These are phyloP conservation scores for Paramormyrops hopkinsi DNA, from an alignment of 2,797 vertebrate genomes.

Conservation along the genomic window DNA sequence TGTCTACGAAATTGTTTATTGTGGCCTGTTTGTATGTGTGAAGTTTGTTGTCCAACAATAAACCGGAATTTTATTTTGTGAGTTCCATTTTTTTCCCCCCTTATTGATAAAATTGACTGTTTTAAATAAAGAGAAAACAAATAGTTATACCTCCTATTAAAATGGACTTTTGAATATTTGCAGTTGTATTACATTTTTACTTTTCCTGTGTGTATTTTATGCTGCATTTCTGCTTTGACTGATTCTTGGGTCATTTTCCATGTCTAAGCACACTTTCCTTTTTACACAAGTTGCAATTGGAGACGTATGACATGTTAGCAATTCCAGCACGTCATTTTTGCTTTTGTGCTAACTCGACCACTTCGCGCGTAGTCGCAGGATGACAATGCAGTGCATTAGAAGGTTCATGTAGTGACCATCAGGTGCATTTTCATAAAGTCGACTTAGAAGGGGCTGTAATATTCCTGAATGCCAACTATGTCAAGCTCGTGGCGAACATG, in stretches of 20 bases:
- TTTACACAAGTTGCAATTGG: not conserved
- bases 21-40: constrained; percentile 74
- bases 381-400: not conserved
- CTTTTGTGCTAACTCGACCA: not conserved
- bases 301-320: too few species aligned
- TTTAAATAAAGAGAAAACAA: constrained; percentile 6
- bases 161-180: constrained; percentile 11
- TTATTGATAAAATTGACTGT: constrained; percentile 15
- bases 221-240: not conserved
- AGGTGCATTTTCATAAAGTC: not conserved
- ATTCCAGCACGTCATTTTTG: not conserved
- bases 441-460: not conserved
- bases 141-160: constrained; percentile 11
- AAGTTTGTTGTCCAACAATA: constrained; percentile 73
- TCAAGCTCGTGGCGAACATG: not conserved
- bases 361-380: not conserved
- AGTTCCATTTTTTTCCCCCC: constrained; percentile 38
- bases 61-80: constrained; percentile 80
- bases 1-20: constrained; percentile 77
- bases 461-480: not conserved
- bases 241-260: not conserved
- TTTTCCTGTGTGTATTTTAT: not conserved
- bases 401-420: not conserved
- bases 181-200: not conserved
- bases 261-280: not conserved